These are phyloP conservation scores for Myiozetetes cayanensis DNA, from an alignment of 2,113 vertebrate genomes.

Conservation along the genomic window DNA sequence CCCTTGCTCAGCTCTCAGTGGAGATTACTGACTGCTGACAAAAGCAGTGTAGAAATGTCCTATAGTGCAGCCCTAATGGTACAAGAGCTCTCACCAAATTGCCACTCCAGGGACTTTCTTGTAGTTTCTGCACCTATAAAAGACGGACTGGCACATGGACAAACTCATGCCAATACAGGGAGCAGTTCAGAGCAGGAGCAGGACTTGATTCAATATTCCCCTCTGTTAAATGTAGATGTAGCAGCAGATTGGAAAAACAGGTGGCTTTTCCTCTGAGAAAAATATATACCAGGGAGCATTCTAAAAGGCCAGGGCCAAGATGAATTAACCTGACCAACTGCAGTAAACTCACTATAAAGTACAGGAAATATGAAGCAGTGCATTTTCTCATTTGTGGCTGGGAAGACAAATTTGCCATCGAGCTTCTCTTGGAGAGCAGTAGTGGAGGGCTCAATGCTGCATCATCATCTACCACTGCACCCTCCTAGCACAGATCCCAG, in stretches of 20 bases:
- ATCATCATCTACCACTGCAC: neutral
- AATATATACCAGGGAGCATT: neutral
- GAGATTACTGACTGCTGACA: neutral
- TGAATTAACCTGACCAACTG: neutral
- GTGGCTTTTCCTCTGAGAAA: neutral
- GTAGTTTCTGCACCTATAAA: neutral
- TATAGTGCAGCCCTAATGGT: neutral
- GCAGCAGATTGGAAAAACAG: neutral
- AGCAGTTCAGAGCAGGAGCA: conserved; percentile 14
- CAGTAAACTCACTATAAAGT: neutral
- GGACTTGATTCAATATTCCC: neutral
- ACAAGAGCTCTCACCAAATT: conserved; percentile 31
- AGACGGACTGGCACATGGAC: neutral
- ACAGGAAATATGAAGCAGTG: neutral
- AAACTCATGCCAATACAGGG: neutral
- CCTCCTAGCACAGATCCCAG: neutral
- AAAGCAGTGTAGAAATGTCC: neutral
- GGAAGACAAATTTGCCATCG: neutral
- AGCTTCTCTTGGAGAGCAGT: neutral
- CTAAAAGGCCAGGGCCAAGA: neutral
- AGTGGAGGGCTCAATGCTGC: neutral
- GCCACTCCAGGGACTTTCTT: neutral
- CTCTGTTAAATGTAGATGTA: neutral
- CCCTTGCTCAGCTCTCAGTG: neutral
- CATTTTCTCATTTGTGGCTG: neutral